These are phyloP conservation scores for Maniola jurtina DNA, from an alignment of 1,140 invertebrate species.

Conservation along the genomic window DNA sequence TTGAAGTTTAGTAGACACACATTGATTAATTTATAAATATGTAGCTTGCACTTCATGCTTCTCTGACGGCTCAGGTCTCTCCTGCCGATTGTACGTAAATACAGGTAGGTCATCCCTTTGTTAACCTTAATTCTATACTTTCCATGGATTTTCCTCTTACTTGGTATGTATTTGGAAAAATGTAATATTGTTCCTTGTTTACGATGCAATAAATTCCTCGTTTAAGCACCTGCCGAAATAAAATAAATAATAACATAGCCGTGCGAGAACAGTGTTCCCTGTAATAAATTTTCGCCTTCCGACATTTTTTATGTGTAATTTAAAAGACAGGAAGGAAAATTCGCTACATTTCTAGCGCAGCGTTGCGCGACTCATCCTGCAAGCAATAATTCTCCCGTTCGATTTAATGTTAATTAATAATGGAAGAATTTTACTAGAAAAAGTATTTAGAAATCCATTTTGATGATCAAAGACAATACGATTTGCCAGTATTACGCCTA, in stretches of 20 bases:
- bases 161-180: background rate
- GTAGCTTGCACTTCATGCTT: too few relatives aligned
- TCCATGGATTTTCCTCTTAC: background rate
- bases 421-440: too few relatives aligned
- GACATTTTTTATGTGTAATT: constrained; percentile 3
- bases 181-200: background rate
- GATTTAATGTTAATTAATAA: too few relatives aligned
- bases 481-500: too few relatives aligned
- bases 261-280: background rate
- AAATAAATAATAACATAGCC: constrained; percentile 7
- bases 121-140: background rate
- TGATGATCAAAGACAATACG: too few relatives aligned
- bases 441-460: too few relatives aligned
- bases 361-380: background rate
- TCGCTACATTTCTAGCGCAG: background rate
- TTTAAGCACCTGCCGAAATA: constrained; percentile 8
- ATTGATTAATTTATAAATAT: too few relatives aligned
- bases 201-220: background rate
- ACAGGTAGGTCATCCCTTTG: too few relatives aligned
- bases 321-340: background rate
- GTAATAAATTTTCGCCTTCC: background rate
- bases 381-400: too few relatives aligned
- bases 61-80: too few relatives aligned
- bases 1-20: too few relatives aligned
- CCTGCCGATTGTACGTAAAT: too few relatives aligned